Evolutionary conservation across 2,113 vertebrate genomes (phyloP).

Genomic region (Siniperca chuatsi): DNA sequence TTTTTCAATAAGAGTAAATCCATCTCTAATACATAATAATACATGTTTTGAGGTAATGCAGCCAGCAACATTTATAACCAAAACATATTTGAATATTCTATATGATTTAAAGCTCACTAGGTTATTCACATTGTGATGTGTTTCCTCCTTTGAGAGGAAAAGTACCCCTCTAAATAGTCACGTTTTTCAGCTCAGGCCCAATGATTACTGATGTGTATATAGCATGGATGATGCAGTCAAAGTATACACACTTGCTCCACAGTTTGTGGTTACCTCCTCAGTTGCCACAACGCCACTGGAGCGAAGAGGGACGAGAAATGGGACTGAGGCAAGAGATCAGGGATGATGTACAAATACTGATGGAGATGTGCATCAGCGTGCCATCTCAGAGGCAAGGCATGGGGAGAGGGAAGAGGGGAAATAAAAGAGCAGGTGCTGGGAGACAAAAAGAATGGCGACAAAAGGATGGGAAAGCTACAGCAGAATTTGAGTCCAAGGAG

Average conservation of each 20-base stretch:
- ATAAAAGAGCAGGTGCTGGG: background rate
- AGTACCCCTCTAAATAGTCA: slow-evolving; percentile 1
- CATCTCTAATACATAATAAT: slow-evolving; percentile 70
- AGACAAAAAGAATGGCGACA: background rate
- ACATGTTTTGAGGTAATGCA: slow-evolving; percentile 70
- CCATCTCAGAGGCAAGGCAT: slow-evolving; percentile 43
- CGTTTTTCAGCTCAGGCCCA: slow-evolving; percentile 39
- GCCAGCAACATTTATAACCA: slow-evolving; percentile 62
- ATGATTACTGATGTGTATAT: slow-evolving; percentile 19
- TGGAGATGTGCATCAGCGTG: slow-evolving; percentile 34
- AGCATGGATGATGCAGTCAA: slow-evolving; percentile 24
- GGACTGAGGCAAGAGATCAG: background rate
- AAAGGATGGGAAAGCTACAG: slow-evolving; percentile 28
- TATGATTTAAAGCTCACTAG: slow-evolving; percentile 52
- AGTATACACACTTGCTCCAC: slow-evolving; percentile 37
- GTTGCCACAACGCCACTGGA: background rate
- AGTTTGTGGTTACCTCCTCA: slow-evolving; percentile 6
- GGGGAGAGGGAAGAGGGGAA: background rate
- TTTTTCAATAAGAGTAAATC: slow-evolving; percentile 63
- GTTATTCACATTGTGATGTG: slow-evolving; percentile 51
- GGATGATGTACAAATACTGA: slow-evolving; percentile 31
- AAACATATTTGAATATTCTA: slow-evolving; percentile 42
- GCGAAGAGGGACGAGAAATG: background rate
- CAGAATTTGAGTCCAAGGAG: slow-evolving; percentile 10
- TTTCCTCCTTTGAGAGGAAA: background rate